phyloP scores from a whole-genome alignment of 2,113 vertebrate species.

The Rana temporaria region DNA sequence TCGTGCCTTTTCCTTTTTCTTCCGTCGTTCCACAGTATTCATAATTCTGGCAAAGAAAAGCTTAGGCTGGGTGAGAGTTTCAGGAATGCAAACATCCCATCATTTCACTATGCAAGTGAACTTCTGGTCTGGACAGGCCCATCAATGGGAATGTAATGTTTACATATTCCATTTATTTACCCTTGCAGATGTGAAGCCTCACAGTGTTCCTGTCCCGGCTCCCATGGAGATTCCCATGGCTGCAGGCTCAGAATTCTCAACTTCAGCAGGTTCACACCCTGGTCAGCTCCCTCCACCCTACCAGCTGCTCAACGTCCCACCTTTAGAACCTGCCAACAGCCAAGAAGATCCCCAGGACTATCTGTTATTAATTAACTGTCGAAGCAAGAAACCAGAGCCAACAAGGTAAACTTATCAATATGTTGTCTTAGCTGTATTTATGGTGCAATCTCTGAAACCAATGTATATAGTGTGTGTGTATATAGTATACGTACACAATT shows the following conservation, averaged over 20 bases:
- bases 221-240: constrained; percentile 81
- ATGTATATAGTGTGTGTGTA: too few species aligned
- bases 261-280: constrained; percentile 72
- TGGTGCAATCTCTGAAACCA: neutral
- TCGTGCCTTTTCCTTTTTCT: too few species aligned
- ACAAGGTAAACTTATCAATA: constrained; percentile 77
- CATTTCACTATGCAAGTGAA: neutral
- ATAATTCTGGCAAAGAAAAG: too few species aligned
- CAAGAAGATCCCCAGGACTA: constrained; percentile 97
- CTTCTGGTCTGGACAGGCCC: constrained; percentile 15
- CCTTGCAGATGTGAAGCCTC: constrained; percentile 81
- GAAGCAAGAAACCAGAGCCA: constrained; percentile 97
- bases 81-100: neutral
- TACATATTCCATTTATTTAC: neutral
- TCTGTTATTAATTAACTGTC: constrained; percentile 94
- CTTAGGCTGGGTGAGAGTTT: too few species aligned
- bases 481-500: too few species aligned
- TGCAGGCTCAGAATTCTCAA: constrained; percentile 68
- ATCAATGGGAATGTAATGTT: neutral
- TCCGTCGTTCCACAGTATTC: too few species aligned
- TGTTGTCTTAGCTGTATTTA: too few species aligned
- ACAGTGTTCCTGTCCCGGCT: constrained; percentile 75
- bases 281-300: constrained; percentile 85
- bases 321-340: constrained; percentile 84
- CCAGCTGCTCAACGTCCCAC: constrained; percentile 88